phyloP scores from a whole-genome alignment of 2,888 invertebrate species.

The Thymelicus lineola region DNA sequence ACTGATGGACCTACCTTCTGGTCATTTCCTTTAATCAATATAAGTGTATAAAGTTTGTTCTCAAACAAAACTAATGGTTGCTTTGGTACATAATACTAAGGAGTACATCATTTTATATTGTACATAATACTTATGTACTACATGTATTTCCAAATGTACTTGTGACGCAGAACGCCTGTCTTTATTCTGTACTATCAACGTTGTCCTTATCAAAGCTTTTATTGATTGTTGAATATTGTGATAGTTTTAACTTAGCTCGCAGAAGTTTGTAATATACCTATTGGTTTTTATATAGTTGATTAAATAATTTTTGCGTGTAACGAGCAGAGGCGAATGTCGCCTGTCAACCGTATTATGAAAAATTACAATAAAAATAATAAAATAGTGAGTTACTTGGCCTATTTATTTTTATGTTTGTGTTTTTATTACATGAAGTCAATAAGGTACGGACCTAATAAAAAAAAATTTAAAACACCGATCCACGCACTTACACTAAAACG shows the following conservation, averaged over 20 bases:
- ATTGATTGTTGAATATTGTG: conserved; percentile 72
- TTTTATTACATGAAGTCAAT: background rate
- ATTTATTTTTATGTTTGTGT: conserved; percentile 40
- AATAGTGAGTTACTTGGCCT: conserved; percentile 71
- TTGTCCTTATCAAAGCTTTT: conserved; percentile 76
- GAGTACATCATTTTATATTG: conserved; percentile 8
- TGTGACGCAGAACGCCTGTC: conserved; percentile 5
- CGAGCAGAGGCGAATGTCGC: conserved; percentile 64
- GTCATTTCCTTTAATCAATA: background rate
- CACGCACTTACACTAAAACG: too few species aligned
- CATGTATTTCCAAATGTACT: conserved; percentile 24
- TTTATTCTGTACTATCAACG: conserved; percentile 51
- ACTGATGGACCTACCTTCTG: background rate
- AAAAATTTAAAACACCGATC: too few species aligned
- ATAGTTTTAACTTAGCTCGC: conserved; percentile 42
- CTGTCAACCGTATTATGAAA: conserved; percentile 79
- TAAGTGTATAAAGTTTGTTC: too few species aligned
- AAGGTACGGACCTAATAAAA: too few species aligned
- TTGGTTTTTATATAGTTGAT: conserved; percentile 48
- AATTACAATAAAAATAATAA: conserved; percentile 84
- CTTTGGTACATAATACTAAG: too few species aligned
- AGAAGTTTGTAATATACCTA: conserved; percentile 31
- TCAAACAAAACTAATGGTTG: too few species aligned
- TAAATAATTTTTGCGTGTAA: conserved; percentile 58
- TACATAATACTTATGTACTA: background rate